Conservation (phyloP, 2,888 invertebrate genomes). For the Diaprepes abbreviatus region DNA sequence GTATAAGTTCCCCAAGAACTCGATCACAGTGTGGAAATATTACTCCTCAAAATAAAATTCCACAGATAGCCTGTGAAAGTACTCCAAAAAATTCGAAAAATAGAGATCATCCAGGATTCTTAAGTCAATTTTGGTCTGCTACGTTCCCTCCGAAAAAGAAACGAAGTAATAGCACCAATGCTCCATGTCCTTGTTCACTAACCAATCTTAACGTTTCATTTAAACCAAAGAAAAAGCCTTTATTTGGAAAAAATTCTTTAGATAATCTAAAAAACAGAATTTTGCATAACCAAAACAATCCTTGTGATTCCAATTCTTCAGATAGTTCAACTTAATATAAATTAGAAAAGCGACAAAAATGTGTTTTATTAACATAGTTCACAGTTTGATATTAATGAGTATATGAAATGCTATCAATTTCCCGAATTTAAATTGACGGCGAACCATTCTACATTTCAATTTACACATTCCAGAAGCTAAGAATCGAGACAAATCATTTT, state of each 20-base stretch:
- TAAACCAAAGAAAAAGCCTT: background rate
- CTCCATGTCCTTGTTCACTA: conserved; percentile 4
- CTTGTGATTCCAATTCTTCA: background rate
- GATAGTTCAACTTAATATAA: conserved; percentile 1
- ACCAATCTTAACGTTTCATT: background rate
- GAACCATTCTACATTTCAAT: no score
- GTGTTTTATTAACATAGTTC: no score
- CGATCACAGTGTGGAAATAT: background rate
- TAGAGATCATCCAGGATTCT: background rate
- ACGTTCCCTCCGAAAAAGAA: conserved; percentile 11
- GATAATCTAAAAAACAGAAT: conserved; percentile 15
- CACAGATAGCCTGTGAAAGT: background rate
- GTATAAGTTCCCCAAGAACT: conserved; percentile 5
- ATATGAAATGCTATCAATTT: no score
- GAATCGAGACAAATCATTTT: no score
- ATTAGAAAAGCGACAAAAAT: background rate
- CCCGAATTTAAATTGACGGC: no score
- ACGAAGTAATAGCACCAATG: conserved; percentile 12
- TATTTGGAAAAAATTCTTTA: background rate
- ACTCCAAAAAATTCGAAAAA: background rate
- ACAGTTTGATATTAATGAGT: no score
- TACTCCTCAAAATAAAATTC: background rate
- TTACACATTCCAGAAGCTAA: no score
- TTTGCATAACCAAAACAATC: background rate
- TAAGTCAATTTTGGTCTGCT: conserved; percentile 24